Percentiles rank a stretch among this genome's conserved stretches.
phyloP scores from a whole-genome alignment of 2,113 vertebrate species.

The Stomatorhinus ivindoensis region DNA sequence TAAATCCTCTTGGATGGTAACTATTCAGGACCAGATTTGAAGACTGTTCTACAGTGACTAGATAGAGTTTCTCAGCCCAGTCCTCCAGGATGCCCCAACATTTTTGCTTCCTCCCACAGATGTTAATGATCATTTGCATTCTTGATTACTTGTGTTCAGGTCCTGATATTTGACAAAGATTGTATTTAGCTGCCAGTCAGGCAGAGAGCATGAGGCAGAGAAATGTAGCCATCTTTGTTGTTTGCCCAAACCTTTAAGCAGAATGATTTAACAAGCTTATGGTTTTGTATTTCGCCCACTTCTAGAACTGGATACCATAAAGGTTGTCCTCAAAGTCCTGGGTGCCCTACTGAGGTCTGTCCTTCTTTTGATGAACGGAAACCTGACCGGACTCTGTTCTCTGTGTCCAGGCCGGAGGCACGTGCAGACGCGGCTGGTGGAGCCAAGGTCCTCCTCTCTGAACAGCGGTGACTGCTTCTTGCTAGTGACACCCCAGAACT shows the following conservation, averaged over 20 bases:
- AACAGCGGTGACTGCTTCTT: constrained; percentile 95
- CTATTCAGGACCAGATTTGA: too few relatives aligned
- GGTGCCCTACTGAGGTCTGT: neutral
- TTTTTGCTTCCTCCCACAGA: neutral
- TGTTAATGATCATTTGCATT: neutral
- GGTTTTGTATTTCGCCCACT: neutral
- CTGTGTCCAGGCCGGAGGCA: constrained; percentile 76
- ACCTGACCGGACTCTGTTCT: neutral
- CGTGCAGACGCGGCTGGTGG: constrained; percentile 86
- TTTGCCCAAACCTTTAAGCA: neutral
- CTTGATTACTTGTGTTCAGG: neutral
- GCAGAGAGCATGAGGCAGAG: neutral
- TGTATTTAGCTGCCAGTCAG: neutral
- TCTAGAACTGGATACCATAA: neutral
- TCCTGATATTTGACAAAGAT: neutral
- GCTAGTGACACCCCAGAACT: constrained; percentile 74
- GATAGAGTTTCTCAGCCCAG: neutral
- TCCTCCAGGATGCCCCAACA: neutral
- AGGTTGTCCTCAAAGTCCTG: neutral
- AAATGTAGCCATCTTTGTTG: neutral
- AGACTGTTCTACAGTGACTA: too few relatives aligned
- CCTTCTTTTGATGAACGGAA: neutral
- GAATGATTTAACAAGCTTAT: neutral
- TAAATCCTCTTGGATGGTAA: too few relatives aligned
- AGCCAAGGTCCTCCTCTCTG: constrained; percentile 81